phyloP scores from a whole-genome alignment of 2,888 invertebrate species.

The Lissocephala sabroskyi region DNA sequence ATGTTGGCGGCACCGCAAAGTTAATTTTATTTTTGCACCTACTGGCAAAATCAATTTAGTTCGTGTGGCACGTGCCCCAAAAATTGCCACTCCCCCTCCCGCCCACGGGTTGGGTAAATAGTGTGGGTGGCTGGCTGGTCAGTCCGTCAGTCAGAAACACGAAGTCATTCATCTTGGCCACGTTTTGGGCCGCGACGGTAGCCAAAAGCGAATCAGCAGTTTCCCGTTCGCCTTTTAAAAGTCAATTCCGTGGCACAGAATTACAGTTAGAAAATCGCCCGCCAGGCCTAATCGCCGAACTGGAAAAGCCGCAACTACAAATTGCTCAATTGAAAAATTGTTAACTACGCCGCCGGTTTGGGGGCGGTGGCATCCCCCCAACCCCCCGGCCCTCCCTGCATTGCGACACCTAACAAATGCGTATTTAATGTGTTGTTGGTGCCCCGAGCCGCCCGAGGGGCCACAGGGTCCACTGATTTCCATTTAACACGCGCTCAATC shows the following conservation, averaged over 20 bases:
- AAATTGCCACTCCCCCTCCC: slow-evolving; percentile 32
- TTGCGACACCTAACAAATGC: slow-evolving; percentile 61
- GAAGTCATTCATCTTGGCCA: slow-evolving; percentile 48
- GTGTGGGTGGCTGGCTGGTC: slow-evolving; percentile 1
- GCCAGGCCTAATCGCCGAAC: slow-evolving; percentile 1
- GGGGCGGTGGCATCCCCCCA: slow-evolving; percentile 2
- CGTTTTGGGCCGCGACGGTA: slow-evolving; percentile 51
- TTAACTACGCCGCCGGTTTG: slow-evolving; percentile 33
- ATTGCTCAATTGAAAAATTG: slow-evolving; percentile 44
- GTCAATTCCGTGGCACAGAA: slow-evolving; percentile 43
- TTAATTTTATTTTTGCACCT: slow-evolving; percentile 69
- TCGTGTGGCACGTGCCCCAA: slow-evolving; percentile 72
- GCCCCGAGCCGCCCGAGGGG: too few species aligned
- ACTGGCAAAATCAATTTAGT: slow-evolving; percentile 72
- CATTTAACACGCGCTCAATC: slow-evolving; percentile 41
- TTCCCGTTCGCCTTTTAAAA: slow-evolving; percentile 42
- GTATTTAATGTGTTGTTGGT: slow-evolving; percentile 62
- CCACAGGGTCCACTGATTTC: slow-evolving; percentile 36
- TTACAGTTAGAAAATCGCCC: slow-evolving; percentile 44
- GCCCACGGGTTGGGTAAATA: slow-evolving; percentile 9
- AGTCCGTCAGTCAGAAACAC: slow-evolving; percentile 29
- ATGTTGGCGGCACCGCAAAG: slow-evolving; percentile 48
- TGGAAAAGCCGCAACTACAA: slow-evolving; percentile 4
- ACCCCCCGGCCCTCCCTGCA: too few species aligned
- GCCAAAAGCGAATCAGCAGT: slow-evolving; percentile 26